Evolutionary conservation across 2,888 invertebrate species (phyloP).

Genomic region (Metalampra italica): DNA sequence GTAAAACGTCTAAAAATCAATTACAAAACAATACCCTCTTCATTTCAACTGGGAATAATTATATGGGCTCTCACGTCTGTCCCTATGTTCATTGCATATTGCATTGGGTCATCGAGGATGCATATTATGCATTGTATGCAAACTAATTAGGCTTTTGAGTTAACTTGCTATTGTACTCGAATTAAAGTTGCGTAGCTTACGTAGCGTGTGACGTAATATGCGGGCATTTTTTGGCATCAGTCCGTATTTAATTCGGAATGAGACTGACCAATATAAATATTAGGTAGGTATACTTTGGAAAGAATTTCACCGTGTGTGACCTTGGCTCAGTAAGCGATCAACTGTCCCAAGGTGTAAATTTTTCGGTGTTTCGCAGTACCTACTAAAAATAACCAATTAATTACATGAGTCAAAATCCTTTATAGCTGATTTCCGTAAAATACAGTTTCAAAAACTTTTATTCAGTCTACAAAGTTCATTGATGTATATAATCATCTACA

Average conservation of each 20-base stretch:
- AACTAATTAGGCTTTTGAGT: slow-evolving; percentile 13
- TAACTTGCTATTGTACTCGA: slow-evolving; percentile 16
- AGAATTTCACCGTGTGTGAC: slow-evolving; percentile 35
- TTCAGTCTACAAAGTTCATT: too few relatives aligned
- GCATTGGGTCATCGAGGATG: slow-evolving; percentile 1
- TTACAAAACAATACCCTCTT: too few relatives aligned
- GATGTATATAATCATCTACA: too few relatives aligned
- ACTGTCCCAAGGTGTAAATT: slow-evolving; percentile 36
- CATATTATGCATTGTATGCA: slow-evolving; percentile 13
- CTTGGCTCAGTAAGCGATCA: slow-evolving; percentile 39
- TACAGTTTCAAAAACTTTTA: too few relatives aligned
- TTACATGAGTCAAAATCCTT: neutral
- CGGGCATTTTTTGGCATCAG: slow-evolving; percentile 13
- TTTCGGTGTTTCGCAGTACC: slow-evolving; percentile 34
- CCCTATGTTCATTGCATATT: neutral
- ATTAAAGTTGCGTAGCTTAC: too few relatives aligned
- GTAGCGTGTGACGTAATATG: slow-evolving; percentile 12
- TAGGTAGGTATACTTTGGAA: slow-evolving; percentile 11
- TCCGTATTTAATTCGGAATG: too few relatives aligned
- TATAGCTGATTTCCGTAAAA: too few relatives aligned
- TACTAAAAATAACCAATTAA: neutral
- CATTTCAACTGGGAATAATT: too few relatives aligned
- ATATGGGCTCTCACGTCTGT: too few relatives aligned
- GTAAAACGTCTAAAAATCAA: too few relatives aligned
- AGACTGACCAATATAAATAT: too few relatives aligned